Percentiles rank a stretch among this genome's conserved stretches.
phyloP scores from a whole-genome alignment of 2,113 vertebrate genomes.

The Bostrychus sinensis region DNA sequence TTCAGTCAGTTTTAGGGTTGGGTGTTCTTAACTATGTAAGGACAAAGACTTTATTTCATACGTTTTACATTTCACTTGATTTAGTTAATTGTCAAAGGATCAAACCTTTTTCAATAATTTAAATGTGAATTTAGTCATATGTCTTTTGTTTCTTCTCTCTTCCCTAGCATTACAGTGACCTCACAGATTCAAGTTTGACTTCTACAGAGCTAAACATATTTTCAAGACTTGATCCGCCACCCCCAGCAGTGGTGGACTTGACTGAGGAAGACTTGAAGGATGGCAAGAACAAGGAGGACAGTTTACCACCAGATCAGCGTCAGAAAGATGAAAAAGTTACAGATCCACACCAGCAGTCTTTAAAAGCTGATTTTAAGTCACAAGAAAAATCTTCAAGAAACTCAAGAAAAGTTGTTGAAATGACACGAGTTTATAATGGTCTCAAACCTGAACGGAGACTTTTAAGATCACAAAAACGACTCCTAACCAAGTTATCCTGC shows the following conservation, averaged over 20 bases:
- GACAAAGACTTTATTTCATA: not conserved
- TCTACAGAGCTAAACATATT: slow-evolving; percentile 26
- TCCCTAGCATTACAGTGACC: slow-evolving; percentile 59
- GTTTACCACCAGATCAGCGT: not conserved
- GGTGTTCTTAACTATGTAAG: not conserved
- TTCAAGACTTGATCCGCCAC: slow-evolving; percentile 17
- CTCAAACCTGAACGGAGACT: slow-evolving; percentile 2
- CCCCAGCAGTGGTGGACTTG: slow-evolving; percentile 50
- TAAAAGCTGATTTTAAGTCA: not conserved
- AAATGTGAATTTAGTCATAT: not conserved
- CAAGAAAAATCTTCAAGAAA: not conserved
- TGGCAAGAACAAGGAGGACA: not conserved
- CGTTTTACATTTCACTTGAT: too few species aligned
- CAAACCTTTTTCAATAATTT: not conserved
- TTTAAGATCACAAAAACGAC: slow-evolving; percentile 14
- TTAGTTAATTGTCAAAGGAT: not conserved
- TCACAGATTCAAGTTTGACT: slow-evolving; percentile 49
- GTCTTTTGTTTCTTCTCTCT: slow-evolving; percentile 4
- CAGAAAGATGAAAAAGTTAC: not conserved
- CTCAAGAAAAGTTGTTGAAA: not conserved
- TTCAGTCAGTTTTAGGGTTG: too few species aligned
- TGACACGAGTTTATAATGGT: slow-evolving; percentile 13
- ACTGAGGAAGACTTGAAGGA: slow-evolving; percentile 19
- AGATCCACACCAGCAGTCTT: not conserved
- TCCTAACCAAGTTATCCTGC: not conserved